Evolutionary conservation across 2,113 vertebrate species (phyloP).

Genomic region (Rhipidura dahli): DNA sequence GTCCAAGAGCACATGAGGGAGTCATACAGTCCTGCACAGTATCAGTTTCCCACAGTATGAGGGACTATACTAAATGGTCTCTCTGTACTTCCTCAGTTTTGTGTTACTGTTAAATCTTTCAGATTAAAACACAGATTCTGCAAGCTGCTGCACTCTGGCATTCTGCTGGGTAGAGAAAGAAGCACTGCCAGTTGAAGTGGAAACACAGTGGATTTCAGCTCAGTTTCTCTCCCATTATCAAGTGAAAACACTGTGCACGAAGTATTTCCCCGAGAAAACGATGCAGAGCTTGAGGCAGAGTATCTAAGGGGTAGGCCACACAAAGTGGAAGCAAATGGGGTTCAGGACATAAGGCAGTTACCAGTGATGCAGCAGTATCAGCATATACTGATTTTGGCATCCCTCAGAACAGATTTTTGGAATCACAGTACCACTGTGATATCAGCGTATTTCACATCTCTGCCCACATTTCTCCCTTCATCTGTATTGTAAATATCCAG

Average conservation of each 20-base stretch:
- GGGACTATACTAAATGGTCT: not conserved
- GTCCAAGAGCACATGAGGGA: not conserved
- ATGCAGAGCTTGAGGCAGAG: not conserved
- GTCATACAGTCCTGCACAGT: not conserved
- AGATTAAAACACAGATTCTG: not conserved
- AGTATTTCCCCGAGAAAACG: not conserved
- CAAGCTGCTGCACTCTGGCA: not conserved
- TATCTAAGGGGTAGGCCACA: not conserved
- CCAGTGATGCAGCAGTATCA: fast-evolving
- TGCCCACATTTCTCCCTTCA: not conserved
- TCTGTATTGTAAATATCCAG: not conserved
- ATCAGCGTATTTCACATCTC: not conserved
- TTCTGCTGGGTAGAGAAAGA: not conserved
- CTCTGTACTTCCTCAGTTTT: not conserved
- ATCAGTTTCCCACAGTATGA: not conserved
- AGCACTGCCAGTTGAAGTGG: not conserved
- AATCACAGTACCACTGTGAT: not conserved
- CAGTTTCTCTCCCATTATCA: not conserved
- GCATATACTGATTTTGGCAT: not conserved
- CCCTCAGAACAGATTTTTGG: not conserved
- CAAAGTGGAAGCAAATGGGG: not conserved
- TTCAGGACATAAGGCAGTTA: not conserved
- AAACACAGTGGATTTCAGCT: not conserved
- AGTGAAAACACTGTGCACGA: not conserved
- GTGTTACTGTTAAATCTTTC: not conserved